A percentile compares a stretch with the other conserved stretches of the same genome.
Evolutionary conservation across 2,888 invertebrate genomes (phyloP).

Genomic region (Pseudococcus longispinus): DNA sequence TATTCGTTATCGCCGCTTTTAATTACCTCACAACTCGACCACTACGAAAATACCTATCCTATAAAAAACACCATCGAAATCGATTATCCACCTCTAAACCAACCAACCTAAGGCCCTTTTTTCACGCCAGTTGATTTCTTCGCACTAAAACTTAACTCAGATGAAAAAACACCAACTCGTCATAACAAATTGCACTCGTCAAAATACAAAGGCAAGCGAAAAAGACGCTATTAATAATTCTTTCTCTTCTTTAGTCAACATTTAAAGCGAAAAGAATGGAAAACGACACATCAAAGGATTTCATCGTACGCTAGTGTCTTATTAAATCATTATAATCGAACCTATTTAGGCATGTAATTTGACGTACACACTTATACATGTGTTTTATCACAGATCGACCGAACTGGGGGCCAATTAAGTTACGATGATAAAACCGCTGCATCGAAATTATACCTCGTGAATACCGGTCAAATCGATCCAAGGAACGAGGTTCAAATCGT

Average conservation of each 20-base stretch:
- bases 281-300: background rate
- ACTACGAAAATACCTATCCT: too few species aligned
- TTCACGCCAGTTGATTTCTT: too few species aligned
- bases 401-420: constrained; percentile 8
- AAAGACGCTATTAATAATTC: background rate
- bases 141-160: too few species aligned
- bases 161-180: too few species aligned
- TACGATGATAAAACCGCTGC: background rate
- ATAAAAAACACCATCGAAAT: too few species aligned
- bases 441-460: background rate
- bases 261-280: background rate
- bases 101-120: too few species aligned
- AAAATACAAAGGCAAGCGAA: background rate
- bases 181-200: too few species aligned
- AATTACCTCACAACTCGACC: too few species aligned
- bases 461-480: background rate
- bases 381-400: background rate
- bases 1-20: too few species aligned
- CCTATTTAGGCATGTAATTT: constrained; percentile 40
- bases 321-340: constrained; percentile 44
- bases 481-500: background rate
- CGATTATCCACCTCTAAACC: too few species aligned
- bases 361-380: constrained; percentile 20
- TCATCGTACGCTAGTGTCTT: background rate
- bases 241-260: background rate